phyloP scores from a whole-genome alignment of 1,140 invertebrate genomes.

The Paracyclopina nana region DNA sequence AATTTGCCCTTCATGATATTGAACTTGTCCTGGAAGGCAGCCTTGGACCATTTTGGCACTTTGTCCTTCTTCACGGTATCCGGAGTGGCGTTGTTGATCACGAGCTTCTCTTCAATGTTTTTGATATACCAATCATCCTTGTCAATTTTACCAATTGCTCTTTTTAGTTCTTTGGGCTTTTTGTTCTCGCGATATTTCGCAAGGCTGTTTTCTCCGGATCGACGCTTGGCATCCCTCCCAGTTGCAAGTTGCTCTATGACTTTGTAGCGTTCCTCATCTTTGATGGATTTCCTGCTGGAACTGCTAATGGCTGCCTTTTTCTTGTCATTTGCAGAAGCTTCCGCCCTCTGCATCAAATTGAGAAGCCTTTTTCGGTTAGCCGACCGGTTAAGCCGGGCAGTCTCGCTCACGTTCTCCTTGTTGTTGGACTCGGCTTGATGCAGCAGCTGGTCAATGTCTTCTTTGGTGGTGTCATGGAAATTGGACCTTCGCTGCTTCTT shows the following conservation, averaged over 20 bases:
- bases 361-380: conserved; percentile 7
- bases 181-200: conserved; percentile 29
- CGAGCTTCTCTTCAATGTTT: conserved; percentile 69
- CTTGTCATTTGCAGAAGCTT: neutral
- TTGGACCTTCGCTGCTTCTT: conserved; percentile 8
- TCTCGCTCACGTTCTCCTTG: conserved; percentile 3
- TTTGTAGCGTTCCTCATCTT: conserved; percentile 10
- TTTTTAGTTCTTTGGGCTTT: conserved; percentile 61
- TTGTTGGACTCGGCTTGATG: neutral
- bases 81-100: conserved; percentile 17
- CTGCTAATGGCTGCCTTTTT: neutral
- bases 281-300: neutral
- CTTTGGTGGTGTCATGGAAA: neutral
- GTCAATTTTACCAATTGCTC: conserved; percentile 56
- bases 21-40: conserved; percentile 39
- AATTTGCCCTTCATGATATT: conserved; percentile 14
- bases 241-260: conserved; percentile 5
- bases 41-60: conserved; percentile 71
- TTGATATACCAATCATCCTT: conserved; percentile 79
- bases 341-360: conserved; percentile 4
- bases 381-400: neutral
- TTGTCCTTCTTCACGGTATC: conserved; percentile 39
- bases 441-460: neutral
- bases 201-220: neutral
- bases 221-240: neutral